These are phyloP conservation scores for Cecidostiba fungosa DNA, from an alignment of 2,888 invertebrate species.

Conservation along the genomic window DNA sequence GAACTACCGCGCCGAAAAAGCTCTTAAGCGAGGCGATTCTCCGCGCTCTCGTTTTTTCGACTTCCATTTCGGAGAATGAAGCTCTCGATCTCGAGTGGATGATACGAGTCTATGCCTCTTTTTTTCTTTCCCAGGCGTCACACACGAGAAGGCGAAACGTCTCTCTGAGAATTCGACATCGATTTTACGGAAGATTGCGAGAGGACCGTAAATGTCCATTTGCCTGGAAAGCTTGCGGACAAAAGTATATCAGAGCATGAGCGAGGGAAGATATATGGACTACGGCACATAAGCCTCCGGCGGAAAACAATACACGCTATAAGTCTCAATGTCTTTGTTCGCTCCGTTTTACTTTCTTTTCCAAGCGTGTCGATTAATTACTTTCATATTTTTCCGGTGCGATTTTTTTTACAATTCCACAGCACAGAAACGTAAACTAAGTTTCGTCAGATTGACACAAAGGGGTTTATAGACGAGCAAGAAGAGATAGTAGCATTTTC, in stretches of 20 bases:
- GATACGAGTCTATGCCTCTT: background rate
- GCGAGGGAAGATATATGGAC: background rate
- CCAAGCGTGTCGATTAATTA: background rate
- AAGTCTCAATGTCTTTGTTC: background rate
- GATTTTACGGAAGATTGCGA: background rate
- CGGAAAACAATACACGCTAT: background rate
- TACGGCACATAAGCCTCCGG: background rate
- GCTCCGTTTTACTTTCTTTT: background rate
- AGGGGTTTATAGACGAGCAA: background rate
- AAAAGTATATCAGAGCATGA: background rate
- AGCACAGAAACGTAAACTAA: background rate
- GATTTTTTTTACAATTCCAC: background rate
- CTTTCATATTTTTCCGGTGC: background rate
- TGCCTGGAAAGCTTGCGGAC: background rate
- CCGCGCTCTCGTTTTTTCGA: background rate
- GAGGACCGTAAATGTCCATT: slow-evolving; percentile 5
- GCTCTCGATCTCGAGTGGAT: background rate
- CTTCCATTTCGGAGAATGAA: background rate
- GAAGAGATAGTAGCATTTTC: background rate
- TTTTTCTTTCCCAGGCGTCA: background rate
- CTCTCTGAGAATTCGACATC: background rate
- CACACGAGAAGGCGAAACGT: background rate
- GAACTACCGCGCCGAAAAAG: background rate
- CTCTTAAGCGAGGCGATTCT: background rate
- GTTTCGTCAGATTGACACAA: background rate